These are phyloP conservation scores for Paramuricea clavata DNA, from an alignment of 92 coral and sea anemone genomes.

Conservation along the genomic window DNA sequence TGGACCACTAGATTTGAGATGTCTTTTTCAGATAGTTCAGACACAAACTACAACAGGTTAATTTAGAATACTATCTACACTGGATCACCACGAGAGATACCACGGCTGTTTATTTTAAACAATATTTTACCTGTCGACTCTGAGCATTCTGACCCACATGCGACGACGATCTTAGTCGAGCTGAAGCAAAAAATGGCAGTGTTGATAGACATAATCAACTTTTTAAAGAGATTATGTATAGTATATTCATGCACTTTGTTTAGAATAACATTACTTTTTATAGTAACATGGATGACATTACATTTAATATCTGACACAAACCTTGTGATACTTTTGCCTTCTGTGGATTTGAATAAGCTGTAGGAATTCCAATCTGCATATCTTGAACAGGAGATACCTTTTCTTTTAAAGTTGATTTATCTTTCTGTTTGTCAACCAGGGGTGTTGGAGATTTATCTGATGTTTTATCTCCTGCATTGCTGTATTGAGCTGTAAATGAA, in stretches of 20 bases:
- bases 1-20: too few species aligned
- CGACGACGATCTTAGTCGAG: not conserved
- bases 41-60: not conserved
- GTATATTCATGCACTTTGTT: too few species aligned
- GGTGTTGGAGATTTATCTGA: slow-evolving; percentile 9
- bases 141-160: not conserved
- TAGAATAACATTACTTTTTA: too few species aligned
- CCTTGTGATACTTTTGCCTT: slow-evolving; percentile 1
- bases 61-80: not conserved
- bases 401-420: slow-evolving; percentile 11
- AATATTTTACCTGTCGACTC: slow-evolving; percentile 13
- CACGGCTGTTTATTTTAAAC: too few species aligned
- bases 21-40: too few species aligned
- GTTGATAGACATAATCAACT: too few species aligned
- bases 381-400: slow-evolving; percentile 31
- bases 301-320: not conserved
- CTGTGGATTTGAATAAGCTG: slow-evolving; percentile 26
- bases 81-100: too few species aligned
- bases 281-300: too few species aligned
- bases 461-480: not conserved
- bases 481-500: slow-evolving; percentile 42
- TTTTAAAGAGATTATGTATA: too few species aligned
- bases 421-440: slow-evolving; percentile 32
- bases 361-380: slow-evolving; percentile 48
- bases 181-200: not conserved